phyloP scores from a whole-genome alignment of 2,113 vertebrate species.

The Mesocricetus auratus region DNA sequence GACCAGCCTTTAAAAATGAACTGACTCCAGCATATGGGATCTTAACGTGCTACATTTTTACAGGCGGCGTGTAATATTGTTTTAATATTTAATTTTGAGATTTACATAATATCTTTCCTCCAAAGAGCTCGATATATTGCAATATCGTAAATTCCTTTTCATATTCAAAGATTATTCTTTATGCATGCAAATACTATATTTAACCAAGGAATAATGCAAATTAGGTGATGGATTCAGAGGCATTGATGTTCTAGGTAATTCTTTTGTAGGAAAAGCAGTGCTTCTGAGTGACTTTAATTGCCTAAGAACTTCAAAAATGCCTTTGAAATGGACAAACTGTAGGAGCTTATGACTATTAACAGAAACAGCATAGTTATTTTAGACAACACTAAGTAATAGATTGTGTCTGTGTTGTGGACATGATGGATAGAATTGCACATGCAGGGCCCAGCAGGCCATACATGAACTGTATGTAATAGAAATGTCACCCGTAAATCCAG shows the following conservation, averaged over 20 bases:
- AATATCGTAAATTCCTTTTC: constrained; percentile 83
- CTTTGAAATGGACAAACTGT: constrained; percentile 68
- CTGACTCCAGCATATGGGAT: constrained; percentile 77
- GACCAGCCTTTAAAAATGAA: constrained; percentile 77
- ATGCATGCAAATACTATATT: constrained; percentile 85
- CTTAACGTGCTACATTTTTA: constrained; percentile 78
- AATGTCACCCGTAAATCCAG: constrained; percentile 1
- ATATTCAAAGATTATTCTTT: constrained; percentile 83
- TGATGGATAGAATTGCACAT: not conserved
- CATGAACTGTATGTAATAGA: not conserved
- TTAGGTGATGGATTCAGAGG: constrained; percentile 72
- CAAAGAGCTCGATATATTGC: constrained; percentile 83
- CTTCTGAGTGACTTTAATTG: constrained; percentile 70
- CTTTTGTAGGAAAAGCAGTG: constrained; percentile 65
- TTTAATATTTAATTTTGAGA: constrained; percentile 86
- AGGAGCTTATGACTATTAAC: constrained; percentile 14
- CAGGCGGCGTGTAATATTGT: constrained; percentile 80
- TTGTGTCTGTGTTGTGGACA: constrained; percentile 21
- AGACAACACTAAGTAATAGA: constrained; percentile 16
- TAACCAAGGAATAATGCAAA: constrained; percentile 85
- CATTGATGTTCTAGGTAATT: constrained; percentile 73
- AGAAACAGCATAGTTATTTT: constrained; percentile 11
- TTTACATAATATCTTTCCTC: constrained; percentile 85
- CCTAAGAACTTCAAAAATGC: constrained; percentile 68
- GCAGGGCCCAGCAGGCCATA: not conserved